Evolutionary conservation across 2,888 invertebrate genomes (phyloP).

Genomic region (Aphodius granarius): DNA sequence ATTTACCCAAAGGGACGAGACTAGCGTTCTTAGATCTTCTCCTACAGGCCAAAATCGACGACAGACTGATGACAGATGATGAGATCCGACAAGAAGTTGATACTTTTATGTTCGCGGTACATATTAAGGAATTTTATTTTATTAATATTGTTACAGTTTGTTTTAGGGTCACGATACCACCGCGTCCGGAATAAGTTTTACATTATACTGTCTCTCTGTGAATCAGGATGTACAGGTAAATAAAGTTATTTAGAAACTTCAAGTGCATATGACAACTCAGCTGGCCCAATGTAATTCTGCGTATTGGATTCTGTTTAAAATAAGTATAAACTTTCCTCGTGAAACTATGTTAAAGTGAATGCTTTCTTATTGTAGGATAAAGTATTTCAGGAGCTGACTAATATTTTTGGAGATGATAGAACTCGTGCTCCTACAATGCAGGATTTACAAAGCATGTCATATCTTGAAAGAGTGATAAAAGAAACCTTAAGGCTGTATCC

Average conservation of each 20-base stretch:
- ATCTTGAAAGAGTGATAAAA: constrained; percentile 4
- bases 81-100: constrained; percentile 46
- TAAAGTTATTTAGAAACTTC: too few relatives aligned
- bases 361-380: constrained; percentile 1
- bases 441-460: neutral
- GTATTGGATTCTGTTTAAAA: too few relatives aligned
- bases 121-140: neutral
- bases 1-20: constrained; percentile 23
- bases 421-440: neutral
- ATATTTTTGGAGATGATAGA: constrained; percentile 1
- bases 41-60: constrained; percentile 27
- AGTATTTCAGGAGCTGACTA: neutral
- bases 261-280: too few relatives aligned
- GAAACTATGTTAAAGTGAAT: too few relatives aligned
- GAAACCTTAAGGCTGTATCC: constrained; percentile 1
- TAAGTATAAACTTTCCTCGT: too few relatives aligned
- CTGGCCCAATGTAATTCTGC: too few relatives aligned
- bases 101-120: constrained; percentile 33
- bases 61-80: constrained; percentile 65
- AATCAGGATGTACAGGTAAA: neutral
- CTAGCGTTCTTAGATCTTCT: constrained; percentile 33
- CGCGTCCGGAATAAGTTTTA: constrained; percentile 24
- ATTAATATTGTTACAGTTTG: constrained; percentile 3
- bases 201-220: constrained; percentile 11
- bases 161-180: constrained; percentile 27